These are phyloP conservation scores for Bombus impatiens DNA, from an alignment of 1,140 invertebrate species.

Conservation along the genomic window DNA sequence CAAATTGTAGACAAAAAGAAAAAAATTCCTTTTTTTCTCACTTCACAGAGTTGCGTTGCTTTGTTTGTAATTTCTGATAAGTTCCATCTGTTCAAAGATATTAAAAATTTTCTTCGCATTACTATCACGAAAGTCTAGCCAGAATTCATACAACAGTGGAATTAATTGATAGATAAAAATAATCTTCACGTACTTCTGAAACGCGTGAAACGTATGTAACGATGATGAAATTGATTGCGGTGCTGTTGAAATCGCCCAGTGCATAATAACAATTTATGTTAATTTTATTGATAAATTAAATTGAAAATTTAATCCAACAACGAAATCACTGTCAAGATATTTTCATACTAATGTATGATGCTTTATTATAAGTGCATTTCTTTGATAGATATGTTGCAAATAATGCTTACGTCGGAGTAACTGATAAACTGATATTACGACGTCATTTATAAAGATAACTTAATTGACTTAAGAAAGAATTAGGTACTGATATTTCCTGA, in stretches of 20 bases:
- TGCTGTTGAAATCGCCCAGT: neutral
- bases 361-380: neutral
- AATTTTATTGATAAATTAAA: neutral
- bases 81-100: neutral
- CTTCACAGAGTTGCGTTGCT: neutral
- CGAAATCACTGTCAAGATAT: too few relatives aligned
- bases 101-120: neutral
- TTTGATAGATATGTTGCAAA: neutral
- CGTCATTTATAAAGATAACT: neutral
- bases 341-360: neutral
- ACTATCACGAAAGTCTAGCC: neutral
- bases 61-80: neutral
- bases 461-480: neutral
- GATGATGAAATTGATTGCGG: neutral
- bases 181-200: neutral
- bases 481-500: neutral
- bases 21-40: neutral
- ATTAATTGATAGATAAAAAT: conserved; percentile 4
- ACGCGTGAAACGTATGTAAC: too few relatives aligned
- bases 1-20: neutral
- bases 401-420: neutral
- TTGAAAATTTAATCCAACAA: too few relatives aligned
- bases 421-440: neutral
- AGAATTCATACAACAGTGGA: neutral
- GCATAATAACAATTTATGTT: neutral